A percentile compares a stretch with the other conserved stretches of the same genome.
phyloP scores from a whole-genome alignment of 2,113 vertebrate species.

The Heloderma charlesbogerti region DNA sequence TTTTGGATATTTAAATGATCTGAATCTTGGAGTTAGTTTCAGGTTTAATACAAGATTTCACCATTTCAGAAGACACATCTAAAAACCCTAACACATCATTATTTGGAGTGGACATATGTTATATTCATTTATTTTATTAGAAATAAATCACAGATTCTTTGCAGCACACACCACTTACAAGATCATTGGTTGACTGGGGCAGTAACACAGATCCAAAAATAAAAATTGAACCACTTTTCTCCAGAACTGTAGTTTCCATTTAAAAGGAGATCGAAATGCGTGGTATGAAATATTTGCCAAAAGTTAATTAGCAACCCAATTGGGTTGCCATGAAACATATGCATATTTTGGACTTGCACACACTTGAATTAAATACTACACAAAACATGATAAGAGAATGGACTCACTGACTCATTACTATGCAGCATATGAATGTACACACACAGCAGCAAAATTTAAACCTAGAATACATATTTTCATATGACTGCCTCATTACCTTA shows the following conservation, averaged over 20 bases:
- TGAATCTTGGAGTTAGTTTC: background rate
- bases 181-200: conserved; percentile 26
- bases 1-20: background rate
- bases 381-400: conserved; percentile 17
- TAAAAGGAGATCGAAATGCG: background rate
- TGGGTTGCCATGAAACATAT: conserved; percentile 32
- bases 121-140: too few species aligned
- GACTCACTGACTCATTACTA: conserved; percentile 28
- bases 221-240: background rate
- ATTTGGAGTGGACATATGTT: background rate
- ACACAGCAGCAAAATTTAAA: conserved; percentile 24
- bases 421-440: conserved; percentile 24
- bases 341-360: conserved; percentile 41
- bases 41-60: background rate
- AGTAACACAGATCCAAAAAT: background rate
- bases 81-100: background rate
- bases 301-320: background rate
- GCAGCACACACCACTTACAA: conserved; percentile 17
- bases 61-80: background rate
- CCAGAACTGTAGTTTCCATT: background rate
- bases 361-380: conserved; percentile 47
- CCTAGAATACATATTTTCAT: conserved; percentile 25
- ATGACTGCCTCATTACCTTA: conserved; percentile 37
- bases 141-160: background rate
- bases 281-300: conserved; percentile 2